Evolutionary conservation across 2,113 vertebrate species (phyloP).

Genomic region (Scatophagus argus): DNA sequence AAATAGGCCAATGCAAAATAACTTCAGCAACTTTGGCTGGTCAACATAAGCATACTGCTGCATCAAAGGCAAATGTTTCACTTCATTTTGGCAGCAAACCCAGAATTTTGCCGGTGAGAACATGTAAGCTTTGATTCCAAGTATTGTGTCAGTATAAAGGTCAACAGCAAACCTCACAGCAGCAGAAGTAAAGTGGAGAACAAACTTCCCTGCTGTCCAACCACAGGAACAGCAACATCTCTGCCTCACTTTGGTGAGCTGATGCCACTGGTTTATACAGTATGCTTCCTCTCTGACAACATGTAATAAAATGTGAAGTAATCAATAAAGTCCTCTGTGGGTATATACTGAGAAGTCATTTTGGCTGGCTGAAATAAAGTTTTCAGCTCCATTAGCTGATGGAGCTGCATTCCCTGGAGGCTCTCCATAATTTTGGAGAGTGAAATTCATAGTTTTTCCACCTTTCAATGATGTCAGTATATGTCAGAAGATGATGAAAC

Average conservation of each 20-base stretch:
- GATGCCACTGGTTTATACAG: neutral
- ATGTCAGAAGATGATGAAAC: neutral
- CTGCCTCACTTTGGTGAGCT: too few species aligned
- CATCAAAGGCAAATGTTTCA: conserved; percentile 12
- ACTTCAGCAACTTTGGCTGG: neutral
- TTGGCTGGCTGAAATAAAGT: neutral
- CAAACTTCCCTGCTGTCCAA: neutral
- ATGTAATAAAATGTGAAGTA: neutral
- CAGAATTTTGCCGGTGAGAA: neutral
- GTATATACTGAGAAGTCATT: conserved; percentile 2
- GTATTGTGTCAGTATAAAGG: neutral
- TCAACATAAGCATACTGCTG: neutral
- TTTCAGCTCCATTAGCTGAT: conserved; percentile 5
- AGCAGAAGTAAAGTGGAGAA: conserved; percentile 9
- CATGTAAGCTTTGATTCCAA: neutral
- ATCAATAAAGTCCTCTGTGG: conserved; percentile 11
- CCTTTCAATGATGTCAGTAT: neutral
- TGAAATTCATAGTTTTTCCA: neutral
- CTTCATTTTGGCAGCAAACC: neutral
- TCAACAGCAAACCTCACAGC: conserved; percentile 11
- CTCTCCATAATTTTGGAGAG: neutral
- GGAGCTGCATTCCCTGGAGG: conserved; percentile 1
- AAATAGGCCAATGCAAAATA: neutral
- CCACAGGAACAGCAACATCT: neutral
- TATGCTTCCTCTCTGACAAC: neutral